These are phyloP conservation scores for Neocloeon triangulifer DNA, from an alignment of 1,140 invertebrate genomes.

Conservation along the genomic window DNA sequence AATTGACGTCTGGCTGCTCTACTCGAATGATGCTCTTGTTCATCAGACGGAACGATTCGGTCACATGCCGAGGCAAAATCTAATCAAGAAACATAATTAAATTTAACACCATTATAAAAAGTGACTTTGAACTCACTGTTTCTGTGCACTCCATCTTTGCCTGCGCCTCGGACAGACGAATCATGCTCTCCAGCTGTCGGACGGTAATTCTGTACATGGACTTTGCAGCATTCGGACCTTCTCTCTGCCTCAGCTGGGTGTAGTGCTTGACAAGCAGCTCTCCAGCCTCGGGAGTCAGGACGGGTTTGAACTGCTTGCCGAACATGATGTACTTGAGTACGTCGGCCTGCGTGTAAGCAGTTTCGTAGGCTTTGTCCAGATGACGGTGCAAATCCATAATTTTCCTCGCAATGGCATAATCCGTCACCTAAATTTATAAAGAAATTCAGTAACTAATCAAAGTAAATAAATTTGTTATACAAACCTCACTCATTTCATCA, in stretches of 20 bases:
- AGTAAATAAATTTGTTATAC: constrained; percentile 4
- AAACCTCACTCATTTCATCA: constrained; percentile 82
- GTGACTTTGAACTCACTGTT: constrained; percentile 36
- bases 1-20: constrained; percentile 89
- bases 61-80: constrained; percentile 62
- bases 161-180: constrained; percentile 88
- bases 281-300: constrained; percentile 57
- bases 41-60: constrained; percentile 82
- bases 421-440: constrained; percentile 31
- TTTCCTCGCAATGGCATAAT: constrained; percentile 88
- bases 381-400: constrained; percentile 89
- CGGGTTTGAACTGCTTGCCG: constrained; percentile 87
- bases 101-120: neutral
- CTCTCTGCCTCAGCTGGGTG: constrained; percentile 60
- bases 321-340: constrained; percentile 89
- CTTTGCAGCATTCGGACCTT: constrained; percentile 35
- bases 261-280: constrained; percentile 79
- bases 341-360: constrained; percentile 64
- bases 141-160: constrained; percentile 89
- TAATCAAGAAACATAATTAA: constrained; percentile 10
- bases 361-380: constrained; percentile 46
- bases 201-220: constrained; percentile 92
- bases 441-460: constrained; percentile 2
- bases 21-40: constrained; percentile 97
- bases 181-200: constrained; percentile 95